Evolutionary conservation across 2,113 vertebrate genomes (phyloP), one percentile per base, ranked within the genome.

Genomic region (Lampris megalopsis): DNA sequence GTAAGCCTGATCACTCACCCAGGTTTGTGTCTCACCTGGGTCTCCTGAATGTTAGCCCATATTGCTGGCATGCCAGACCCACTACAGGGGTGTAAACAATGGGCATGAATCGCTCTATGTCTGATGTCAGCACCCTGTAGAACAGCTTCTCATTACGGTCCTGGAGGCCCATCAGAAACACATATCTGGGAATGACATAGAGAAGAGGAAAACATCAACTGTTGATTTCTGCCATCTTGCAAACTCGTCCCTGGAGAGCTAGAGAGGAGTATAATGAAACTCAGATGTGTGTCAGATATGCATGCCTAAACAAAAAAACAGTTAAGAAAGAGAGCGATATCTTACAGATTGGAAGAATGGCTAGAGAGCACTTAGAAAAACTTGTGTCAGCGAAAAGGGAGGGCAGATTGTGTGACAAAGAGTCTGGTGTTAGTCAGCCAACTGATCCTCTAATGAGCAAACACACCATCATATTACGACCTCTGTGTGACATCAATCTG

Each of bases 11-110:
- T 10, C 40, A 9, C 47, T 36, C 24, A 24, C 24, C 24, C 24
- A 24, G 24, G 24, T 9, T 24, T 73, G 63, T 90, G 63, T 93
- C 94, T 91, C 93, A 99, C 97, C 97, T 96, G 75, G 97, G 97
- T 91, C 96, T 96, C 86, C 93, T 95, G 88, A 97, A 98, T 52
- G 94, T 92, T 86, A 98, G 93, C 75, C 97, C 96, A 4, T 99
- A 99, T 3, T 95, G 96, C 50, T 99, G 97, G 88, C 98, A 99
- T 76, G 97, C 98, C 81, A 97, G 91, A 50, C 98, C 98, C 74
- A 99, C 97, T 0, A 95, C 98, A 64, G 97, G 97, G 54, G 97
- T 99, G 91, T 99, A 99, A 74, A 99, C 97, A 80, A 98, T 95
- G 59, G 98, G 98, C 98, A 99, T 98, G 85, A 99, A 99, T 86